phyloP scores from a whole-genome alignment of 2,888 invertebrate genomes.

The Malachius bipustulatus region DNA sequence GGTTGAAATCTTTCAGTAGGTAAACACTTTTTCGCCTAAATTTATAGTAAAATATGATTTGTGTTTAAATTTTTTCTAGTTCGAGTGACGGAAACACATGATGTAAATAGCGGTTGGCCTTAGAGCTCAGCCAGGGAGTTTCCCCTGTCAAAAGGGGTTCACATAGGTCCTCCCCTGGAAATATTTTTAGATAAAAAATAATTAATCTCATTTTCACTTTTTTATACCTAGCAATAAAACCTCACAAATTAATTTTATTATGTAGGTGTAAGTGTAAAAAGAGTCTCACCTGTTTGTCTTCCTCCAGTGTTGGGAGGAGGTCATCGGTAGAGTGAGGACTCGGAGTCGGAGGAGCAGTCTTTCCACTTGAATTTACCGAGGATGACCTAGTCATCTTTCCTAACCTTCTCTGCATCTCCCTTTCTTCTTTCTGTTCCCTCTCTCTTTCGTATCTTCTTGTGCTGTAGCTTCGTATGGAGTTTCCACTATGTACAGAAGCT shows the following conservation, averaged over 20 bases:
- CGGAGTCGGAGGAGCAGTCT: conserved; percentile 53
- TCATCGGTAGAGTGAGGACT: conserved; percentile 78
- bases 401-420: conserved; percentile 66
- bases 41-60: too few species aligned
- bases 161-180: too few species aligned
- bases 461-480: conserved; percentile 73
- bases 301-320: conserved; percentile 67
- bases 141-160: too few species aligned
- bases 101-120: too few species aligned
- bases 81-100: too few species aligned
- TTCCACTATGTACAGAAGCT: conserved; percentile 74
- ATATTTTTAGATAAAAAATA: conserved; percentile 7
- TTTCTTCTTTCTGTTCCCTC: conserved; percentile 66
- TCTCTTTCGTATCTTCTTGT: conserved; percentile 69
- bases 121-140: too few species aligned
- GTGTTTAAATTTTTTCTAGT: too few species aligned
- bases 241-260: too few species aligned
- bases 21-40: too few species aligned
- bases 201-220: too few species aligned
- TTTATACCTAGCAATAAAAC: too few species aligned
- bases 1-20: too few species aligned
- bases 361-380: conserved; percentile 42
- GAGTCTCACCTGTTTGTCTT: conserved; percentile 56
- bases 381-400: conserved; percentile 42
- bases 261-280: not conserved